Conservation (phyloP, 1,140 invertebrate genomes). For the Magallana ariakensis region DNA sequence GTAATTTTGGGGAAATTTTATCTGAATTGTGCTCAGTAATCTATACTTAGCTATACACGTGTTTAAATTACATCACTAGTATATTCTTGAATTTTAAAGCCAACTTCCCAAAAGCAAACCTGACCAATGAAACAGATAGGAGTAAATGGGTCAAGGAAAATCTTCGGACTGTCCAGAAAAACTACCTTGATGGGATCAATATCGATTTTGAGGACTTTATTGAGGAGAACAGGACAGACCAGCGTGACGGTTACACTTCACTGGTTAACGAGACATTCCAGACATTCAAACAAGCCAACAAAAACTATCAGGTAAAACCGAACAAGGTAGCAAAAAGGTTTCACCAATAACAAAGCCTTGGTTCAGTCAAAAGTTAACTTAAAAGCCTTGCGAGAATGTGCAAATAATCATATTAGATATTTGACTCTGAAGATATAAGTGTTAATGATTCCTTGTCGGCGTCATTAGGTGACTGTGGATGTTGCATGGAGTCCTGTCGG, state of each 20-base stretch:
- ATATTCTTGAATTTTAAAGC: conserved; percentile 31
- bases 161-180: conserved; percentile 65
- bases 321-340: background rate
- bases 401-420: too few species aligned
- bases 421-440: too few species aligned
- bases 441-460: background rate
- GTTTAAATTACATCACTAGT: too few species aligned
- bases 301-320: conserved; percentile 71
- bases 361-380: too few species aligned
- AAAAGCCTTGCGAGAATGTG: too few species aligned
- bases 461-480: conserved; percentile 78
- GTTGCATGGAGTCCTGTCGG: conserved; percentile 79
- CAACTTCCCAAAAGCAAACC: conserved; percentile 62
- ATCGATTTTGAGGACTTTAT: conserved; percentile 79
- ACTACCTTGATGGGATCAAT: conserved; percentile 80
- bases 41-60: too few species aligned
- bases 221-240: conserved; percentile 63
- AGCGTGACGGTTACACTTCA: conserved; percentile 69
- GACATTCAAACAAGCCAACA: conserved; percentile 68
- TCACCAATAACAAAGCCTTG: background rate
- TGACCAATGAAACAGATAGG: conserved; percentile 67
- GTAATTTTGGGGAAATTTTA: too few species aligned
- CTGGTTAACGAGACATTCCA: conserved; percentile 73
- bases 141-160: conserved; percentile 75
- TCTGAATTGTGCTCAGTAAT: too few species aligned